Evolutionary conservation across 1,140 invertebrate species (phyloP).

Genomic region (Gryon sp.): DNA sequence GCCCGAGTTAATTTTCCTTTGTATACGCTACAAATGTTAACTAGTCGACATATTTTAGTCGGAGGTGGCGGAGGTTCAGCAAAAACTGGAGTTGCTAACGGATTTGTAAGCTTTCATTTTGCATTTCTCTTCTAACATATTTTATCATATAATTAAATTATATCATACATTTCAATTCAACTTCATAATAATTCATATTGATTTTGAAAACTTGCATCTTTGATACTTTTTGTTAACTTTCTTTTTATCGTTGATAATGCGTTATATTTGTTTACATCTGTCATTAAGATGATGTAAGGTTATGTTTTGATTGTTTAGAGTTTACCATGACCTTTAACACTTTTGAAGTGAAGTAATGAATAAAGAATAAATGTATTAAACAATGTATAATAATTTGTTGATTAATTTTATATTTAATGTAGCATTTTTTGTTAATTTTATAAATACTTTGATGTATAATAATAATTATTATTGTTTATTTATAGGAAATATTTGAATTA

Average conservation of each 20-base stretch:
- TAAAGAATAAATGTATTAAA: too few relatives aligned
- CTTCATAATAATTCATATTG: too few relatives aligned
- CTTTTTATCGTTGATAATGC: too few relatives aligned
- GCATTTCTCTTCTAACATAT: too few relatives aligned
- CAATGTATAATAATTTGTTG: too few relatives aligned
- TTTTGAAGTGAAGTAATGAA: too few relatives aligned
- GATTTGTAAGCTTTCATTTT: slow-evolving; percentile 86
- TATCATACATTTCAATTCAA: too few relatives aligned
- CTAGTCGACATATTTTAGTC: slow-evolving; percentile 94
- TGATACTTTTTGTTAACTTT: neutral
- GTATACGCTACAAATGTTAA: slow-evolving; percentile 93
- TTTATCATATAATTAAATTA: too few relatives aligned
- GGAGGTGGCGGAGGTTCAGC: slow-evolving; percentile 96
- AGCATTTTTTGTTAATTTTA: neutral
- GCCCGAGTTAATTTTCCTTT: slow-evolving; percentile 95
- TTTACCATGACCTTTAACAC: too few relatives aligned
- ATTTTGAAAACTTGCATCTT: too few relatives aligned
- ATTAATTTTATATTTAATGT: slow-evolving; percentile 1
- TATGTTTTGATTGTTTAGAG: slow-evolving; percentile 1
- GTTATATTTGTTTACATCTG: slow-evolving; percentile 27
- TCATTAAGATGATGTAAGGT: slow-evolving; percentile 3
- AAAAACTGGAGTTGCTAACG: slow-evolving; percentile 97
- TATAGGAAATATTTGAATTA: slow-evolving; percentile 96
- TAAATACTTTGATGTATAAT: too few relatives aligned
- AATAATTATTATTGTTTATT: slow-evolving; percentile 61